Evolutionary conservation across 2,113 vertebrate genomes (phyloP), one percentile per base, ranked within the genome.

Genomic region (Chiloscyllium plagiosum): DNA sequence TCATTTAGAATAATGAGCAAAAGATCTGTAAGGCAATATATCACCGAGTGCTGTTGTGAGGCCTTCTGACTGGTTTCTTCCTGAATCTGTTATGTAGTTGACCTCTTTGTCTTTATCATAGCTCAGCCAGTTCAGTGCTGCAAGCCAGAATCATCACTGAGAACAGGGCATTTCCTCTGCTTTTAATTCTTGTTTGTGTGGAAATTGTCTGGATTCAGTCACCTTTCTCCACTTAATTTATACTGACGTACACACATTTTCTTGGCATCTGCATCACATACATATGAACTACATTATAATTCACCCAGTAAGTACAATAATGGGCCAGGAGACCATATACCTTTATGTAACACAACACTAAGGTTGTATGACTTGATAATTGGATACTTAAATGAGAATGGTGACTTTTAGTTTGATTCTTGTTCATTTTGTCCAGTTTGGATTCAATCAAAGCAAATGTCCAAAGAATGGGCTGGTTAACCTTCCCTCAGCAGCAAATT

Each of bases 111-210:
- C 94, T 95, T 95, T 69, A 76, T 72, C 69, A 95, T 94, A 42
- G 92, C 92, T 94, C 92, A 94, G 92, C 92, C 66, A 69, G n/a
- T 68, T 37, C 94, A 93, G 89, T 76, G 94, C 94, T 70, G n/a
- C 12, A 22, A 76, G 47, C 42, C 37, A 52, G n/a, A 50, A 72
- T 52, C 69, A 70, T 95, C 94, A 72, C 47, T 69, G 19, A 94
- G 69, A 29, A 33, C 69, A 72, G 24, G 94, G 94, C 5, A 50
- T 95, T 70, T 47, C 47, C 69, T 72, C 17, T 72, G 37, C 68
- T 52, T 72, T 76, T 42, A 33, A 72, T 72, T 95, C 70, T 37
- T 66, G 61, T 66, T 66, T 66, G 61, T 33, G 61, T 66, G n/a
- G 89, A 93, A 66, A 72, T 72, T 52, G 66, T 95, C 93, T 24